phyloP scores from a whole-genome alignment of 2,888 invertebrate genomes.

The Didymodactylos carnosus region DNA sequence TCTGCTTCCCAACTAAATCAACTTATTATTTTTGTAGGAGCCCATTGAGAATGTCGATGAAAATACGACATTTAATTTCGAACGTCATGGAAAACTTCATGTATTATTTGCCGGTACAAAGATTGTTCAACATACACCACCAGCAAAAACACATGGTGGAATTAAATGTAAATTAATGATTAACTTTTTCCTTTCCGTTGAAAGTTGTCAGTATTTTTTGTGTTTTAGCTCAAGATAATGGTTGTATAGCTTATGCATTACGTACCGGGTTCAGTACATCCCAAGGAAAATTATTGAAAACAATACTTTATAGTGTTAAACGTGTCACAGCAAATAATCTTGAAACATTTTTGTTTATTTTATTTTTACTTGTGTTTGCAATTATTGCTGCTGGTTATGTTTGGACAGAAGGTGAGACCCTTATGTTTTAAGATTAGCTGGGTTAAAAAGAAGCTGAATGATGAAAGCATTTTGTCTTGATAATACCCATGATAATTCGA shows the following conservation, averaged over 20 bases:
- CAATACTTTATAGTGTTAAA: conserved; percentile 91
- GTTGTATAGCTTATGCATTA: conserved; percentile 86
- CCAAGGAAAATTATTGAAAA: conserved; percentile 73
- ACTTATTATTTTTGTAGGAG: conserved; percentile 51
- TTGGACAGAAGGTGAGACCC: conserved; percentile 75
- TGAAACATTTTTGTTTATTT: conserved; percentile 89
- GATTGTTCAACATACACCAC: conserved; percentile 88
- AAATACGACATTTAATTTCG: conserved; percentile 48
- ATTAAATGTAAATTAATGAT: conserved; percentile 42
- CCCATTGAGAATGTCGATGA: conserved; percentile 46
- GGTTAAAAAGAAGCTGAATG: neutral
- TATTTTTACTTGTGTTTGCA: conserved; percentile 83
- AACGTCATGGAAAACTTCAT: conserved; percentile 72
- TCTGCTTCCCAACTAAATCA: too few species aligned
- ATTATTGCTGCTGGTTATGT: conserved; percentile 86
- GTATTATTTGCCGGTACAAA: conserved; percentile 88
- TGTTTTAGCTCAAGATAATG: conserved; percentile 60
- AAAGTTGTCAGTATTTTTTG: neutral
- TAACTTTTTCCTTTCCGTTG: too few species aligned
- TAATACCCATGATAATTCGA: neutral
- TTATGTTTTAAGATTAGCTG: too few species aligned
- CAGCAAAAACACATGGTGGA: conserved; percentile 57
- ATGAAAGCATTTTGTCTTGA: neutral
- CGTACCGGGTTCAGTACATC: conserved; percentile 93
- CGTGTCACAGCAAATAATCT: conserved; percentile 92